Base-by-base conservation (phyloP, 2,113 vertebrate species). In the Nematolebias whitei region DNA sequence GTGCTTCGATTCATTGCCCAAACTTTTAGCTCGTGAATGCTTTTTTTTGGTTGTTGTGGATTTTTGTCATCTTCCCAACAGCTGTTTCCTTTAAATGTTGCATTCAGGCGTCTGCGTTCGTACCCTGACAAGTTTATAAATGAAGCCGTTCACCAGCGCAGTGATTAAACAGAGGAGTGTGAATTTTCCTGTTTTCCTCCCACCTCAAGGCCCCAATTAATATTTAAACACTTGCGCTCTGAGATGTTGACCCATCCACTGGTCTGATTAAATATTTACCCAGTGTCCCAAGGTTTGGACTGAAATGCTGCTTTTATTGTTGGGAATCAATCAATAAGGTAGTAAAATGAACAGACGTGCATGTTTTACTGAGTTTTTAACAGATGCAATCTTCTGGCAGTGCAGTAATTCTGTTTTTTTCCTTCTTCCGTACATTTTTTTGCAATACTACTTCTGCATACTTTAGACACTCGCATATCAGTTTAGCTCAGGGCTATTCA, bases 201-300 rank as follows among this genome's bases (percentile, higher is more conserved):
- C 40, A 59, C 45, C 51, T 62, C 10, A 60, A 62, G 3, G 15
- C 26, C 24, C 57, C 24, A 49, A 62, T 87, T 81, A 82, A 84
- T 85, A 68, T 86, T 73, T 81, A 81, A 78, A 62, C 71, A 38
- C 19, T 5, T 59, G 61, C 32, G 45, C 20, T 68, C 29, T 58
- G 53, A 73, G 43, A 73, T 18, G 24, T 38, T 78, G 22, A 63
- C 52, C 63, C 12, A 32, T 49, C 48, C 65, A 41, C 60, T 5
- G n/a, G 26, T 57, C 22, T 26, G 57, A 60, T 83, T 71, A 76
- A 82, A 85, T 71, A 78, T 80, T 83, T 75, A 80, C 72, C 60
- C 5, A 24, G 45, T 78, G 57, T 5, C 19, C n/a, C 55, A 13
- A 48, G 7, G 49, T 73, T 53, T 63, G 41, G 43, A 14, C 22